Conservation (phyloP, 2,888 invertebrate species). For the Parasteatoda lunata region DNA sequence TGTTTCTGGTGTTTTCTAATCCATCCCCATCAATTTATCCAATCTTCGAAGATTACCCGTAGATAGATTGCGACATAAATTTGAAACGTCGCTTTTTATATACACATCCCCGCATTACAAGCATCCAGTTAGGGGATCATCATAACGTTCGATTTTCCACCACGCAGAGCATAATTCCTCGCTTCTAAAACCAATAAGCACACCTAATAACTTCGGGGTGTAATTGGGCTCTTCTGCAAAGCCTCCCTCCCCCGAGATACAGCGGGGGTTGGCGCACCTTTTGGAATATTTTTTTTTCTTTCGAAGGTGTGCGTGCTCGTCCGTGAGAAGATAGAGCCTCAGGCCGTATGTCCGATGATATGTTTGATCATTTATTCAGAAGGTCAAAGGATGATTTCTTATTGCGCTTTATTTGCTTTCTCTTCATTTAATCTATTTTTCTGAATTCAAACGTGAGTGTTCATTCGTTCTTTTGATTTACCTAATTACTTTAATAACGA, state of each 20-base stretch:
- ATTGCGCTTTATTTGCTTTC: not conserved
- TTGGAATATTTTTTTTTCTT: not conserved
- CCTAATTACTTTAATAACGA: too few relatives aligned
- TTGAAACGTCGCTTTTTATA: not conserved
- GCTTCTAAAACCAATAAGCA: not conserved
- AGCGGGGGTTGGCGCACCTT: not conserved
- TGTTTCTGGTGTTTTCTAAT: not conserved
- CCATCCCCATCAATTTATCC: not conserved
- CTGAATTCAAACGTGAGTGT: too few relatives aligned
- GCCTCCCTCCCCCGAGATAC: not conserved
- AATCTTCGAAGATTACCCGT: not conserved
- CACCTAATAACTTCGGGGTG: not conserved
- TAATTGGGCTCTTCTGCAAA: not conserved
- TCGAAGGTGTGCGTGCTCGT: constrained; percentile 50
- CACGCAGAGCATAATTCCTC: not conserved
- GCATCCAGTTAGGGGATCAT: not conserved
- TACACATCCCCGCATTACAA: not conserved
- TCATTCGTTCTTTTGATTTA: too few relatives aligned
- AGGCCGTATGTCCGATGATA: constrained; percentile 15
- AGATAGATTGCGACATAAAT: not conserved
- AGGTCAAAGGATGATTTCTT: constrained; percentile 37
- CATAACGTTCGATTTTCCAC: not conserved
- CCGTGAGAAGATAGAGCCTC: constrained; percentile 57
- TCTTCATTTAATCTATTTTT: not conserved
- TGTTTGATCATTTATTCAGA: constrained; percentile 31